These are phyloP conservation scores for Hipposideros larvatus DNA, from an alignment of 2,797 vertebrate genomes.

Conservation along the genomic window DNA sequence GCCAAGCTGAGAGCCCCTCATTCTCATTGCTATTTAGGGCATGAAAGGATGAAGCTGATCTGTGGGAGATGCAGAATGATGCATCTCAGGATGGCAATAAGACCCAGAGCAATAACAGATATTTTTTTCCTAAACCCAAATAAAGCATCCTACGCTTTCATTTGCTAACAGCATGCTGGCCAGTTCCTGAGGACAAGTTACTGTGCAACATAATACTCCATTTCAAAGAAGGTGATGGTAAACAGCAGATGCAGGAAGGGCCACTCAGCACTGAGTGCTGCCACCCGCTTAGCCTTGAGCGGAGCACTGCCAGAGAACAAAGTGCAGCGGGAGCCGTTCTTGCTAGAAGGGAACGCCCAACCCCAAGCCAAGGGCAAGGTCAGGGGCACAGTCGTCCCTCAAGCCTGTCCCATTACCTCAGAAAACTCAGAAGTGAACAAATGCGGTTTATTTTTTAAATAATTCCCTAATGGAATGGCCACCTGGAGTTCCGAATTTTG, in stretches of 20 bases:
- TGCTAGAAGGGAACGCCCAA: rapidly evolving
- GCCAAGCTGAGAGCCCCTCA: not conserved
- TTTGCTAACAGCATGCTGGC: not conserved
- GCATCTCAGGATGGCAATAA: slow-evolving; percentile 56
- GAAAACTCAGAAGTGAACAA: not conserved
- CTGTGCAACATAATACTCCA: not conserved
- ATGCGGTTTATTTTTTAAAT: not conserved
- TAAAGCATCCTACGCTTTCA: not conserved
- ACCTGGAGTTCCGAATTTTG: not conserved
- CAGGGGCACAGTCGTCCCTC: not conserved
- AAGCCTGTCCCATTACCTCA: not conserved
- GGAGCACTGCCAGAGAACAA: not conserved
- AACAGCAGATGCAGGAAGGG: not conserved
- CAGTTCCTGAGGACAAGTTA: not conserved
- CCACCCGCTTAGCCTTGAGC: not conserved
- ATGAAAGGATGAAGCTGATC: slow-evolving; percentile 43
- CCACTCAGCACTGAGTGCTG: not conserved
- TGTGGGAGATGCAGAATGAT: slow-evolving; percentile 4
- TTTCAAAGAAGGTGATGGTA: not conserved
- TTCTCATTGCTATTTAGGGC: slow-evolving; percentile 50
- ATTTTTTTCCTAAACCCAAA: not conserved
- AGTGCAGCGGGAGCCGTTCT: not conserved
- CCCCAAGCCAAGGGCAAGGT: rapidly evolving
- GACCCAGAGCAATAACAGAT: not conserved
- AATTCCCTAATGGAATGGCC: not conserved